Evolutionary conservation across 2,113 vertebrate genomes (phyloP), one percentile per base, ranked within the genome.

Genomic region (Anser brachyrhynchus): DNA sequence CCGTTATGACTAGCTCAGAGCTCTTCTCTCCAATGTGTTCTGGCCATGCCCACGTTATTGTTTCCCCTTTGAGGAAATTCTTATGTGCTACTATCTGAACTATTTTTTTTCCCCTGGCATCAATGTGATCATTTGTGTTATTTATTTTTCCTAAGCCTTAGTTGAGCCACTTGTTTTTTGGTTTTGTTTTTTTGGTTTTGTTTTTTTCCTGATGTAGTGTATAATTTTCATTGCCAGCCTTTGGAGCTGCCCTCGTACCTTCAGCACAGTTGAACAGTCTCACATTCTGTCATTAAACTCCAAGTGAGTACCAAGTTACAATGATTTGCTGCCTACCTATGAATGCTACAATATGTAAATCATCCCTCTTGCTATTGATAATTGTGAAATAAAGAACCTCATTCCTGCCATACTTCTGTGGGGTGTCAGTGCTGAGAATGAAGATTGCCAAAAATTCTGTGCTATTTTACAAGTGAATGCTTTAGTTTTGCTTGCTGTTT

Each of bases 331-430:
- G 89, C 89, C 91, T 96, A 29, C 41, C 41, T 59, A 0, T 74
- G 74, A 81, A 84, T 95, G 77, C 77, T 67, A 19, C 39, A 44
- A 37, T 35, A 11, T 87, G 71, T 80, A 92, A 92, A 46, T 93
- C 21, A 33, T 49, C 64, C 66, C 67, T 82, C 20, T 80, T 82
- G 28, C 33, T 10, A 12, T 10, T 70, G 55, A 26, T 81, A 26
- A 71, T 54, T 84, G 46, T 96, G 93, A 94, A 97, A 96, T 96
- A 97, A 97, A 97, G 70, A 87, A 55, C 31, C 41, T 91, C 41
- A 59, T 57, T 75, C 31, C 39, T 87, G 57, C 52, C 35, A 0
- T 39, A 46, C 46, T 62, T 13, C 44, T 70, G 37, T 75, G 89
- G 37, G 28, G 70, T 82, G 19, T 89, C 52, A 67, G 54, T 72